Evolutionary conservation across 2,888 invertebrate species (phyloP), one percentile per base, ranked within the genome.

Genomic region (Pyrrhia umbra): DNA sequence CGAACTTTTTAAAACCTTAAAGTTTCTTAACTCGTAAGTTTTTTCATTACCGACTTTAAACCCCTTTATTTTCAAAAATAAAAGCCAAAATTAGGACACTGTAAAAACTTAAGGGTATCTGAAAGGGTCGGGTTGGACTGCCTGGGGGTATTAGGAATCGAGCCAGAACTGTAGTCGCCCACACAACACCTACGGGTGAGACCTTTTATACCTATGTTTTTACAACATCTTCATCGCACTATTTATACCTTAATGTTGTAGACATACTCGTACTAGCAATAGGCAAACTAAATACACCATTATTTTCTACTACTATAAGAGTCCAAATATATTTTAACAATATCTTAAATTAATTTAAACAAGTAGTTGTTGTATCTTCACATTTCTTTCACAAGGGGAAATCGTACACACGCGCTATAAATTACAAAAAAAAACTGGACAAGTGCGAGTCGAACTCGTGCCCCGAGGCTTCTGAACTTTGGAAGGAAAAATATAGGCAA

Each of bases 11-110:
- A 20, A 47, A 51, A 55, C 34, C 62, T 46, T 50, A 59, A 75
- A 62, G 43, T 40, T 61, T 50, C 45, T 49, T 58, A 51, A 50
- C 56, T 64, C 25, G n/a, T n/a, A n/a, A n/a, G n/a, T n/a, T n/a
- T n/a, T 55, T 45, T 62, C 42, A 62, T 69, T 59, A 65, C 52
- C 6, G 30, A 45, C 54, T 52, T 47, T 43, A 52, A 76, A 45
- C 50, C 49, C 42, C 64, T 78, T 75, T 62, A 54, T 63, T 69
- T 61, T 57, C 51, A 59, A 39, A 60, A 68, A 71, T 71, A 71
- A 69, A 74, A 74, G 52, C 47, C 49, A 65, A 67, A 64, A 60
- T 76, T 49, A 54, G 57, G 45, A 30, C 49, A 52, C 59, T 65
- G 64, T 64, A 61, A 61, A 74, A 68, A 77, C 62, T 68, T 61